Percentiles rank a stretch among this genome's conserved stretches.
phyloP scores from a whole-genome alignment of 2,888 invertebrate species.

The Artemia sinica region DNA sequence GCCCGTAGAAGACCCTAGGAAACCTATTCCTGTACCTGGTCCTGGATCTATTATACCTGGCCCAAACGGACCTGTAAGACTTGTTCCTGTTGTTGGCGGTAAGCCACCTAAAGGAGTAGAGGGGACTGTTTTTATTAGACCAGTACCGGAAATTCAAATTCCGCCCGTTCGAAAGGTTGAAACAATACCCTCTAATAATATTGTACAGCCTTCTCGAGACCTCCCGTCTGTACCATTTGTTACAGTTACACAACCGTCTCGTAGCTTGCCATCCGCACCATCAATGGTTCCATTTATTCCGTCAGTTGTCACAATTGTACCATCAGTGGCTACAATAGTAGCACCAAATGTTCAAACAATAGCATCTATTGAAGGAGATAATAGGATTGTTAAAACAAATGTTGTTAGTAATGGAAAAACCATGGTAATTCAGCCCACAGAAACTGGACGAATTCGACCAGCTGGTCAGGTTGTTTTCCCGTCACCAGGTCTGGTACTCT shows the following conservation, averaged over 20 bases:
- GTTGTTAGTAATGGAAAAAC: constrained; percentile 25
- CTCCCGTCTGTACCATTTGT: background rate
- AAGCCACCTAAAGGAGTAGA: constrained; percentile 20
- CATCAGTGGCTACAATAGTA: constrained; percentile 15
- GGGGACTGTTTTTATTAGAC: constrained; percentile 21
- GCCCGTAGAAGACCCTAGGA: background rate
- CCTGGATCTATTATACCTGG: constrained; percentile 19
- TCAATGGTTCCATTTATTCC: background rate
- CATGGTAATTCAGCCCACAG: constrained; percentile 22
- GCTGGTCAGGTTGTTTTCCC: constrained; percentile 1
- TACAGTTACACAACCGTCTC: constrained; percentile 1
- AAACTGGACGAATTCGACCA: constrained; percentile 12
- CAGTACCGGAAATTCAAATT: constrained; percentile 12
- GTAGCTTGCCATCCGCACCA: background rate
- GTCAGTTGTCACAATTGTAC: background rate
- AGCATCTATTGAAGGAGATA: constrained; percentile 29
- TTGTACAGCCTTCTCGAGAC: constrained; percentile 1
- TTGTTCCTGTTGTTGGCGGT: constrained; percentile 19
- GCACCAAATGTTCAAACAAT: constrained; percentile 27
- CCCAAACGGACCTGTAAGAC: constrained; percentile 21
- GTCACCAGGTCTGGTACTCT: constrained; percentile 7
- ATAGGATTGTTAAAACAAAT: constrained; percentile 29
- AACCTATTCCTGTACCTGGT: constrained; percentile 2
- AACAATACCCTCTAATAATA: background rate
- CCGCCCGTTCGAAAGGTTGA: background rate